phyloP scores from a whole-genome alignment of 2,888 invertebrate species.

The Ormia ochracea region DNA sequence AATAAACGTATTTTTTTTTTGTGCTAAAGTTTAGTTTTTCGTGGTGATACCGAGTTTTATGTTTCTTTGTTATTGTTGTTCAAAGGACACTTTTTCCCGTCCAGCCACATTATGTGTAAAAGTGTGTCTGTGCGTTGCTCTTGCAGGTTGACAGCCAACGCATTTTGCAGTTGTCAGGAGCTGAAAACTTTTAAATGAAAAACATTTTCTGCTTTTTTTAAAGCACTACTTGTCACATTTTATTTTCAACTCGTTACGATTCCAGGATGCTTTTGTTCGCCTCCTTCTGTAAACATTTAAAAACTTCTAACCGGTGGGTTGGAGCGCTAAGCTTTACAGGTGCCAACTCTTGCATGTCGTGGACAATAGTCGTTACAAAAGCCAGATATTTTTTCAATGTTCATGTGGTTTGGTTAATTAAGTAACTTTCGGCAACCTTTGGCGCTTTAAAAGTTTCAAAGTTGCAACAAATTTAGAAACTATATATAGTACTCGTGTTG shows the following conservation, averaged over 20 bases:
- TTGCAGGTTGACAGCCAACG: slow-evolving; percentile 29
- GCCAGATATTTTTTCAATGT: not conserved
- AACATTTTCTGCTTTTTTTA: not conserved
- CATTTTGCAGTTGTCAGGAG: slow-evolving; percentile 5
- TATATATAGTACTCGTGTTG: no score
- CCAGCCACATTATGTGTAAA: not conserved
- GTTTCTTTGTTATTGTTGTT: slow-evolving; percentile 25
- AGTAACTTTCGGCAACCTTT: not conserved
- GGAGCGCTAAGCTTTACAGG: not conserved
- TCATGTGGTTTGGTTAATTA: not conserved
- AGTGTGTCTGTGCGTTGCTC: not conserved
- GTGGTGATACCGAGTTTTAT: slow-evolving; percentile 13
- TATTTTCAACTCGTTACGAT: slow-evolving; percentile 1
- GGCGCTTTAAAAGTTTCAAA: not conserved
- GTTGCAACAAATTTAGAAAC: no score
- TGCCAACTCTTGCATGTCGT: not conserved
- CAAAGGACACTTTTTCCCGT: slow-evolving; percentile 5
- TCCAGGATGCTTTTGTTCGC: not conserved
- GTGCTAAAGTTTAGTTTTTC: slow-evolving; percentile 21
- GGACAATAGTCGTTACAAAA: not conserved
- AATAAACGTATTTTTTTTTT: slow-evolving; percentile 30
- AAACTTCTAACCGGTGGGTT: not conserved
- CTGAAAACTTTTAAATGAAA: slow-evolving; percentile 36
- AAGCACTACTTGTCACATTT: slow-evolving; percentile 3
- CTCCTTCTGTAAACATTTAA: not conserved